Conservation (phyloP, 2,797 vertebrate genomes). For the Crenichthys baileyi region DNA sequence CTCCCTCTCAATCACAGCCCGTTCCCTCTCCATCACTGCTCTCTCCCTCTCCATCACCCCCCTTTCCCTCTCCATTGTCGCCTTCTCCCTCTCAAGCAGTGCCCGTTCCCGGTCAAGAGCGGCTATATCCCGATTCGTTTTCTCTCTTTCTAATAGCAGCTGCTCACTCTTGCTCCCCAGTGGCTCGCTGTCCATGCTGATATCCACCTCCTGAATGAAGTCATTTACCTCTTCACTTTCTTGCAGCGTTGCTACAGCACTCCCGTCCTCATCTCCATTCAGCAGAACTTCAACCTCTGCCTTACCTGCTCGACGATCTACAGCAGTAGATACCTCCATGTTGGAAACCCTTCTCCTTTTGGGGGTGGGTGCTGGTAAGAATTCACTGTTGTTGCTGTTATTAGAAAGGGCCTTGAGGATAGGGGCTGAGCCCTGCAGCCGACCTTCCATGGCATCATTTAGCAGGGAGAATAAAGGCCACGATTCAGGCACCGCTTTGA, state of each 20-base stretch:
- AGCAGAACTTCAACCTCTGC: slow-evolving; percentile 62
- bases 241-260: slow-evolving; percentile 3
- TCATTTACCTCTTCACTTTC: slow-evolving; percentile 32
- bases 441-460: slow-evolving; percentile 74
- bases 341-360: slow-evolving; percentile 52
- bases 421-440: slow-evolving; percentile 57
- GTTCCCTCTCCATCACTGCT: slow-evolving; percentile 71
- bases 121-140: slow-evolving; percentile 59
- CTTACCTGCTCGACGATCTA: neutral
- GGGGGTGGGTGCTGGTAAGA: slow-evolving; percentile 44
- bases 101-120: slow-evolving; percentile 70
- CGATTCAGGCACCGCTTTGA: slow-evolving; percentile 60
- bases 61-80: slow-evolving; percentile 67
- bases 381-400: slow-evolving; percentile 33
- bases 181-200: slow-evolving; percentile 51
- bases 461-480: slow-evolving; percentile 76
- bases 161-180: slow-evolving; percentile 10
- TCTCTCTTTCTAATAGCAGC: slow-evolving; percentile 1
- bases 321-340: neutral
- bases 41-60: slow-evolving; percentile 69
- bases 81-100: slow-evolving; percentile 50
- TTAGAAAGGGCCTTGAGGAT: slow-evolving; percentile 39
- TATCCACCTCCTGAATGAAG: slow-evolving; percentile 63
- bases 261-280: slow-evolving; percentile 38
- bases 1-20: slow-evolving; percentile 68